A percentile compares a stretch with the other conserved stretches of the same genome.
phyloP scores from a whole-genome alignment of 1,140 invertebrate species.

The Calliphora vicina region DNA sequence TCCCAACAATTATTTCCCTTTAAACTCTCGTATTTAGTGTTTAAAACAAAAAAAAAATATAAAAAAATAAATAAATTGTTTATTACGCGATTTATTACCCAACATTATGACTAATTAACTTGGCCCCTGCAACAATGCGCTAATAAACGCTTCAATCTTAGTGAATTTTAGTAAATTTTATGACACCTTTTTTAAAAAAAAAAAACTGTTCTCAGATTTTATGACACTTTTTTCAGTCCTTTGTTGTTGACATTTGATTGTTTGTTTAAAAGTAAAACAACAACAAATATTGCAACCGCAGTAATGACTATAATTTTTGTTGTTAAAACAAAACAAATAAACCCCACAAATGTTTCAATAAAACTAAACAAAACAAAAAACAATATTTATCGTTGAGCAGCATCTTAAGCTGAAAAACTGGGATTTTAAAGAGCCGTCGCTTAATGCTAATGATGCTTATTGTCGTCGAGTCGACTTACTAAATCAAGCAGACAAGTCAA shows the following conservation, averaged over 20 bases:
- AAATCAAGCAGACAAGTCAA: too few relatives aligned
- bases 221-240: not conserved
- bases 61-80: not conserved
- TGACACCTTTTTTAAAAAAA: not conserved
- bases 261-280: not conserved
- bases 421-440: not conserved
- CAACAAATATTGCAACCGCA: constrained; percentile 14
- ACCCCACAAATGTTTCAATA: too few relatives aligned
- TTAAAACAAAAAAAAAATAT: not conserved
- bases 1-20: too few relatives aligned
- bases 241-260: not conserved
- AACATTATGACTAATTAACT: constrained; percentile 1
- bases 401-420: too few relatives aligned
- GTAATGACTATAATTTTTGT: not conserved
- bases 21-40: too few relatives aligned
- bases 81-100: not conserved
- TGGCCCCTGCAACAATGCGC: not conserved
- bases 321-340: too few relatives aligned
- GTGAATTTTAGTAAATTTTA: not conserved
- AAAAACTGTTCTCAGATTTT: too few relatives aligned
- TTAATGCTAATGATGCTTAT: not conserved
- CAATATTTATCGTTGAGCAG: too few relatives aligned
- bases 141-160: not conserved
- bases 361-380: too few relatives aligned
- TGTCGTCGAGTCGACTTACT: too few relatives aligned